Evolutionary conservation across 2,888 invertebrate genomes (phyloP).

Genomic region (Heteropelma amictum): DNA sequence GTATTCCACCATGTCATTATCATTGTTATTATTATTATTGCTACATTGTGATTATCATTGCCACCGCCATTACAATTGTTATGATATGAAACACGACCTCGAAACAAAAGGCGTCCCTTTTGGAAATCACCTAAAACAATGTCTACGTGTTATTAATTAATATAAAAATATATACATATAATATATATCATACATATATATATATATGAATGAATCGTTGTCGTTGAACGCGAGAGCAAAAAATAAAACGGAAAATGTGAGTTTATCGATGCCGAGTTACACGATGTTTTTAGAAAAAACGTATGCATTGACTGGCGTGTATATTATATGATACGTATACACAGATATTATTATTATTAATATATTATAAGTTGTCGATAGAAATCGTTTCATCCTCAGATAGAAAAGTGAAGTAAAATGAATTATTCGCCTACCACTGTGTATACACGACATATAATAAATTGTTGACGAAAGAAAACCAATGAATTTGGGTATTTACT

Average conservation of each 20-base stretch:
- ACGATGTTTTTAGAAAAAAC: slow-evolving; percentile 32
- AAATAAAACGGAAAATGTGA: slow-evolving; percentile 15
- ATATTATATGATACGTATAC: slow-evolving; percentile 62
- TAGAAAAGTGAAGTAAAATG: slow-evolving; percentile 2
- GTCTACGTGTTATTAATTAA: slow-evolving; percentile 70
- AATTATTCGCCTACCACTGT: slow-evolving; percentile 62
- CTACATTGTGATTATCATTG: neutral
- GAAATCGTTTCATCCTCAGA: slow-evolving; percentile 42
- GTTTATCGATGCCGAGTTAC: slow-evolving; percentile 43
- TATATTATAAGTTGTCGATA: slow-evolving; percentile 38
- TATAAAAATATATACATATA: slow-evolving; percentile 22
- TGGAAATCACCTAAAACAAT: slow-evolving; percentile 68
- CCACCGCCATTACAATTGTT: neutral
- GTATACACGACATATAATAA: neutral
- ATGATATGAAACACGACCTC: slow-evolving; percentile 21
- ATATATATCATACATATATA: slow-evolving; percentile 18
- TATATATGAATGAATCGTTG: slow-evolving; percentile 1
- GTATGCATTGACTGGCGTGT: slow-evolving; percentile 69
- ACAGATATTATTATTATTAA: slow-evolving; percentile 33
- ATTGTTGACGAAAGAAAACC: slow-evolving; percentile 7
- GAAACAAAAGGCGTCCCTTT: slow-evolving; percentile 59
- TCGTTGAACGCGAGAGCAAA: neutral
- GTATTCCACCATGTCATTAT: neutral
- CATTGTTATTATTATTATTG: slow-evolving; percentile 1
- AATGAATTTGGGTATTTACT: neutral